Evolutionary conservation across 2,888 invertebrate species (phyloP), one percentile per base, ranked within the genome.

Genomic region (Tineola bisselliella): DNA sequence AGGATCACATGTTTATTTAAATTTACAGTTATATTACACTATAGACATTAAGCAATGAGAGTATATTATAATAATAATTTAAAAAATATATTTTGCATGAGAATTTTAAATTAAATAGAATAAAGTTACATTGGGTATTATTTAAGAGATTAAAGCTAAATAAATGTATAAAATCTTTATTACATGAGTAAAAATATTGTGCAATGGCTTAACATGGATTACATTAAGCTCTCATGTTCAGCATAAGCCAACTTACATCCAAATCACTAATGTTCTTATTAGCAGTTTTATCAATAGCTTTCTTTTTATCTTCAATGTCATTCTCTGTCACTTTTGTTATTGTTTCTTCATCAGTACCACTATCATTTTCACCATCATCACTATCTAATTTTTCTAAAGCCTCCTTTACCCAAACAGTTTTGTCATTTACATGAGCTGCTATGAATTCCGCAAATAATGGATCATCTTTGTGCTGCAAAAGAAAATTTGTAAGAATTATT

Each of bases 371-470:
- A 10, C 66, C 67, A 63, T 78, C 72, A 68, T 77, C 74, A 75
- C 77, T 73, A 63, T 76, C 74, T 61, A 75, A 71, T 60, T 81
- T 73, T 56, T 75, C 68, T 61, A 81, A 70, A 10, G 81, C 79
- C 19, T 83, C 83, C 57, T 81, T 81, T 54, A 84, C 79, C 74
- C 87, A 84, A 19, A 72, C 67, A 56, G 81, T 79, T 61, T 79
- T 79, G 4, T 87, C 82, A 68, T 80, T 84, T 1, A 91, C 88
- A 76, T 97, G 96, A n/a, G 92, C 91, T 77, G 94, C 91, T 75
- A 98, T 87, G 75, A 96, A 98, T 76, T 98, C 97, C 64, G 90
- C 87, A 84, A 98, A 98, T 59, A 94, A 84, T 25, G 96, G 94
- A 84, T 98, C 97, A 81, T 94, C 91, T 84, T 93, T 93, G 70